Evolutionary conservation across 2,888 invertebrate species (phyloP), one percentile per base, ranked within the genome.

Genomic region (Aphodius granarius): DNA sequence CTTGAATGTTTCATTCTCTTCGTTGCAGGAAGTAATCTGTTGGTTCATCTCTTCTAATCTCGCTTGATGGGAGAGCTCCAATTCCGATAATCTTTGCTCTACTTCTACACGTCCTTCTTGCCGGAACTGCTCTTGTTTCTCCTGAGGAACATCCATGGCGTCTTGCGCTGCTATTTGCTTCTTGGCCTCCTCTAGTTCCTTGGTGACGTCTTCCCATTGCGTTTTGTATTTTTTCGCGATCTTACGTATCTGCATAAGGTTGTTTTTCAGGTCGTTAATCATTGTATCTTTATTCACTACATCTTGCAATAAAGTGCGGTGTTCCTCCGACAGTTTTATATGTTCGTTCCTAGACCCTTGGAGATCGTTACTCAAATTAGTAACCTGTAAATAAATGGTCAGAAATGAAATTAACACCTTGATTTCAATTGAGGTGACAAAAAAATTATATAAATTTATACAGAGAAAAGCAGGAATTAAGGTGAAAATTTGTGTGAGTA

Each of bases 211-310:
- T 84, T 94, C 94, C 84, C 91, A 96, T 81, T 94, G 94, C 9
- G 92, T 93, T 86, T 97, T 97, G 85, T 97, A 98, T 83, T 96
- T 96, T 83, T 96, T 95, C 5, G 97, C 98, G 80, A 98, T 95
- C 85, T 95, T 96, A 80, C 95, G 91, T 63, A 95, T 80, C 78
- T 86, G 86, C 2, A 83, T 81, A n/a, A 87, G 80, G 77, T 85
- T 90, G 85, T 82, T 89, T 86, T 83, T 86, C 65, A 86, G 79
- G 76, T 86, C 87, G 64, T 89, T 90, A 15, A 94, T 87, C 20
- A 91, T 88, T 0, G 90, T 91, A 79, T 94, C 93, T 84, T 94
- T 94, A 17, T 88, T 89, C 5, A 90, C 88, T 3, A 93, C 83
- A 72, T 94, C 93, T 82, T 94, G 93, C 18, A 89, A 90, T 15